These are phyloP conservation scores for Alligator mississippiensis DNA, from an alignment of 2,113 vertebrate genomes.

Conservation along the genomic window DNA sequence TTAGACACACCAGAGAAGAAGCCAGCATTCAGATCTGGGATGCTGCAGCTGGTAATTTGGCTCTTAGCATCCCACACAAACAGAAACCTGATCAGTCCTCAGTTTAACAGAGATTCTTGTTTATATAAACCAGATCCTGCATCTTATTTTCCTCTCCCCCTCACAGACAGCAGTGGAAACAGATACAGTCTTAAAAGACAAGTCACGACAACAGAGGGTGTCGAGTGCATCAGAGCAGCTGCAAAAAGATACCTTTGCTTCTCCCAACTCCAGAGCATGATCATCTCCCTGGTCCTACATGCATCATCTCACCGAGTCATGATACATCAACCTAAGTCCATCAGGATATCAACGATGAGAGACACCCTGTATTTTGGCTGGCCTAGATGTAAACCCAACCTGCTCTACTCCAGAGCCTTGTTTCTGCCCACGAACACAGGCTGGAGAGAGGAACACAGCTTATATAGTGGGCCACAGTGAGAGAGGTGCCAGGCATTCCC, in stretches of 20 bases:
- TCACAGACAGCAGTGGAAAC: background rate
- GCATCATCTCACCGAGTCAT: fast-evolving
- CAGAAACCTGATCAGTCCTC: background rate
- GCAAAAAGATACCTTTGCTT: background rate
- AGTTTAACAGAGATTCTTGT: background rate
- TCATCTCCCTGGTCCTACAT: background rate
- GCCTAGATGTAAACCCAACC: background rate
- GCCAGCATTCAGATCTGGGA: background rate
- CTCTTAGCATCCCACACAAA: background rate
- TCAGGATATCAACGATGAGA: background rate
- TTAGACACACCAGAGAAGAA: background rate
- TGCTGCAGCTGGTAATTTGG: background rate
- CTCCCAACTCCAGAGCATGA: background rate
- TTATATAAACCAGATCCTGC: background rate
- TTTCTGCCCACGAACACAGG: background rate
- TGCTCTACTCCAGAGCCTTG: fast-evolving
- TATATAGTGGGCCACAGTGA: background rate
- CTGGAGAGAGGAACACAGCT: background rate
- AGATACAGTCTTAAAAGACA: background rate
- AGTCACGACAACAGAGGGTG: background rate
- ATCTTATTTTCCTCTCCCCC: background rate
- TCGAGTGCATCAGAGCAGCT: background rate
- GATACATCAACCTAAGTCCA: background rate
- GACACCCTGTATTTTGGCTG: background rate
- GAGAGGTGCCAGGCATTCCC: background rate